Percentiles rank a stretch among this genome's conserved stretches.
Evolutionary conservation across 2,797 vertebrate genomes (phyloP).

Genomic region (Lithobates sylvaticus): DNA sequence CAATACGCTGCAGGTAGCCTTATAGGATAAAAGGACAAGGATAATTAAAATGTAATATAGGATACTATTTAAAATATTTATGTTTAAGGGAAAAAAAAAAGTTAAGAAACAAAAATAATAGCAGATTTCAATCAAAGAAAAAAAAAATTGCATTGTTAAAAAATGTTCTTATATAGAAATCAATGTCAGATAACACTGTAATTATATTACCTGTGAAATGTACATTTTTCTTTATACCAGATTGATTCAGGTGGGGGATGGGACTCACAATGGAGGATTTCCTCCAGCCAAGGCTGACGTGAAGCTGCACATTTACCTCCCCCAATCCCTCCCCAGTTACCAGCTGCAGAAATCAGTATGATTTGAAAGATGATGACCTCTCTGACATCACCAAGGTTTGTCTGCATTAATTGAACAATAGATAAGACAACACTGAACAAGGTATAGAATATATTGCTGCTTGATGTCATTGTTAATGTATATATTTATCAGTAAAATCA

Average conservation of each 20-base stretch:
- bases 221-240: background rate
- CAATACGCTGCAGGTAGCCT: background rate
- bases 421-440: background rate
- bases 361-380: constrained; percentile 21
- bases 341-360: constrained; percentile 22
- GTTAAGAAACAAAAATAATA: background rate
- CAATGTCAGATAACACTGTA: background rate
- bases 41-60: background rate
- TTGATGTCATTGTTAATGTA: background rate
- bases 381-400: constrained; percentile 14
- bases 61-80: background rate
- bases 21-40: background rate
- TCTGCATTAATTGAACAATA: background rate
- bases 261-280: constrained; percentile 5
- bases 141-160: background rate
- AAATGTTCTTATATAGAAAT: background rate
- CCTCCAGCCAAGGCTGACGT: background rate
- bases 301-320: background rate
- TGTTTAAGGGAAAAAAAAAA: background rate
- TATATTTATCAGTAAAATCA: background rate
- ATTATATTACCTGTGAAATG: background rate
- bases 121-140: background rate
- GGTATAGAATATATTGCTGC: background rate
- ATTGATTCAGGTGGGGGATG: constrained; percentile 8
- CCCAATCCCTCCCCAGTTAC: background rate